Conservation (phyloP, 1,140 invertebrate genomes). For the Zaprionus inermis region DNA sequence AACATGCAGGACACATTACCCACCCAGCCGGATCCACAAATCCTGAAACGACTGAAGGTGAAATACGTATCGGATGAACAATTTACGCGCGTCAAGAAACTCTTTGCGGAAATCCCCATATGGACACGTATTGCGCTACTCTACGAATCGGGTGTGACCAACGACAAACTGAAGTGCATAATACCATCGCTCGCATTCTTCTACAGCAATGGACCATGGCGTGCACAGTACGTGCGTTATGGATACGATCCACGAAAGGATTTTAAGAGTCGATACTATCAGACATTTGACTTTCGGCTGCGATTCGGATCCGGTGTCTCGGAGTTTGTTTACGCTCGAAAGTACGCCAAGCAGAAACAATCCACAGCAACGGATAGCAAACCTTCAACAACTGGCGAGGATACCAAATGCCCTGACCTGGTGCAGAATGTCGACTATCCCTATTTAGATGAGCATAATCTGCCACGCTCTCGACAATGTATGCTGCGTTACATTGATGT, state of each 20-base stretch:
- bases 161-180: constrained; percentile 90
- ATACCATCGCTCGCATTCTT: constrained; percentile 93
- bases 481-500: constrained; percentile 90
- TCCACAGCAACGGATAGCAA: not conserved
- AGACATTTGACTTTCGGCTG: constrained; percentile 93
- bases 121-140: constrained; percentile 92
- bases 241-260: constrained; percentile 95
- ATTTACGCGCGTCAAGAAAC: constrained; percentile 71
- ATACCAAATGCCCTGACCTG: constrained; percentile 43
- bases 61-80: constrained; percentile 82
- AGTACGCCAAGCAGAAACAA: constrained; percentile 58
- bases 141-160: constrained; percentile 87
- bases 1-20: constrained; percentile 76
- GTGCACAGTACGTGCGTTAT: constrained; percentile 92
- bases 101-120: constrained; percentile 92
- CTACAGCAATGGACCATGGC: constrained; percentile 94
- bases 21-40: constrained; percentile 64
- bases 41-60: constrained; percentile 83
- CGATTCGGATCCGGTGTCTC: constrained; percentile 84
- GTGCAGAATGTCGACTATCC: constrained; percentile 78
- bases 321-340: constrained; percentile 72
- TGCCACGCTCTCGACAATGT: constrained; percentile 75
- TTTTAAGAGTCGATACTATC: constrained; percentile 91
- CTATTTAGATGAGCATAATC: constrained; percentile 76
- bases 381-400: constrained; percentile 27